A percentile compares a stretch with the other conserved stretches of the same genome.
Evolutionary conservation across 2,113 vertebrate genomes (phyloP).

Genomic region (Rhagologus leucostigma): DNA sequence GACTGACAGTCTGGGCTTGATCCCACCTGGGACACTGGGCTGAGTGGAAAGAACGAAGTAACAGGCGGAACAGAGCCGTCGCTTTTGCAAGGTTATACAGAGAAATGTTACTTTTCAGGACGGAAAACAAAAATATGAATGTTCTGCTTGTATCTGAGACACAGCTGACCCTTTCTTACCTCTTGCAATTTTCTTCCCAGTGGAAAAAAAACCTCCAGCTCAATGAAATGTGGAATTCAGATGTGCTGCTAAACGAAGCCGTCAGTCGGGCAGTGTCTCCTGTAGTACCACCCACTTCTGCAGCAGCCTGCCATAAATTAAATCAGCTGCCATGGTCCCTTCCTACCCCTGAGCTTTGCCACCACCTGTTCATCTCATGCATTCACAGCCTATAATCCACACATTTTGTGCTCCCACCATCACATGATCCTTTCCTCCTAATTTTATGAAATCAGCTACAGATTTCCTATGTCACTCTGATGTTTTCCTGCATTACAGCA

Average conservation of each 20-base stretch:
- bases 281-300: background rate
- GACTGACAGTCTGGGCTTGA: background rate
- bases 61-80: rapidly evolving
- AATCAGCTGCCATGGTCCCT: background rate
- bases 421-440: background rate
- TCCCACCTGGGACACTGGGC: background rate
- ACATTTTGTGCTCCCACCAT: background rate
- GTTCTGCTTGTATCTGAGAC: background rate
- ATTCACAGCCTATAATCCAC: background rate
- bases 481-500: background rate
- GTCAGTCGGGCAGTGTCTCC: background rate
- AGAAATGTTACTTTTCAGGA: background rate
- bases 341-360: background rate
- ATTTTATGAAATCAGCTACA: background rate
- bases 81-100: background rate
- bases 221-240: background rate
- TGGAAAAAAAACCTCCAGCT: background rate
- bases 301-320: background rate
- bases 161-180: background rate
- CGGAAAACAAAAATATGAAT: background rate
- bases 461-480: background rate
- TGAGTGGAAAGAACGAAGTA: rapidly evolving
- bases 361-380: background rate
- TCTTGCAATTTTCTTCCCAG: background rate
- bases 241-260: background rate